A percentile compares a stretch with the other conserved stretches of the same genome.
These are phyloP conservation scores for Steinernema carpocapsae DNA, from an alignment of 2,888 invertebrate species.

Conservation along the genomic window DNA sequence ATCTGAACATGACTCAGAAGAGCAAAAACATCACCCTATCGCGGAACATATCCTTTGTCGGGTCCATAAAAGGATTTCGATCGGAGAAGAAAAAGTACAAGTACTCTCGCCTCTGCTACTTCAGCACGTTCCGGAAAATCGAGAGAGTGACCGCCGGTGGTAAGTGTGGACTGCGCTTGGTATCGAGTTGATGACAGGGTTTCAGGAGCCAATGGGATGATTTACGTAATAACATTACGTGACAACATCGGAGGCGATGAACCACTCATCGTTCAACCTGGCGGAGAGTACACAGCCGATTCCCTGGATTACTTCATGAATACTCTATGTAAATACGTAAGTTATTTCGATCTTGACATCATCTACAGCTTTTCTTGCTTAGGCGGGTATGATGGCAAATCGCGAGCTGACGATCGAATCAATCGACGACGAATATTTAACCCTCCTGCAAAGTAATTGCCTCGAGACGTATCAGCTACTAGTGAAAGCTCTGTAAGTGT, in stretches of 20 bases:
- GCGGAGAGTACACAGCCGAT: slow-evolving; percentile 30
- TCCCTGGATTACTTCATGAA: slow-evolving; percentile 27
- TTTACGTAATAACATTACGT: slow-evolving; percentile 32
- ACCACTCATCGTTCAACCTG: slow-evolving; percentile 34
- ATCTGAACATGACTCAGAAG: slow-evolving; percentile 22
- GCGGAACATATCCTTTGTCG: slow-evolving; percentile 14
- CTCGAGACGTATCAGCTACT: slow-evolving; percentile 14
- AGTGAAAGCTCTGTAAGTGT: slow-evolving; percentile 5
- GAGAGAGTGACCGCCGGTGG: slow-evolving; percentile 29
- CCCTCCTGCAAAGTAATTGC: neutral
- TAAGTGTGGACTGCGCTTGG: neutral
- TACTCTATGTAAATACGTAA: slow-evolving; percentile 28
- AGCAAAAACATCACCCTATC: slow-evolving; percentile 13
- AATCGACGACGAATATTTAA: slow-evolving; percentile 17
- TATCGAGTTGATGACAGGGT: neutral
- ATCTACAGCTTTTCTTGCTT: neutral
- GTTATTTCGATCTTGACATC: neutral
- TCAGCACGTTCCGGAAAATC: slow-evolving; percentile 32
- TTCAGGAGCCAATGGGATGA: slow-evolving; percentile 8
- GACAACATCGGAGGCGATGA: slow-evolving; percentile 35
- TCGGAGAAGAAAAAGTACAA: slow-evolving; percentile 26
- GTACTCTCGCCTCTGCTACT: slow-evolving; percentile 11
- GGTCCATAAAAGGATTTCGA: neutral
- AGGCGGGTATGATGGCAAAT: slow-evolving; percentile 29
- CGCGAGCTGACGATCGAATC: slow-evolving; percentile 13